Evolutionary conservation across 2,797 vertebrate species (phyloP).

Genomic region (Chelidonichthys spinosus): DNA sequence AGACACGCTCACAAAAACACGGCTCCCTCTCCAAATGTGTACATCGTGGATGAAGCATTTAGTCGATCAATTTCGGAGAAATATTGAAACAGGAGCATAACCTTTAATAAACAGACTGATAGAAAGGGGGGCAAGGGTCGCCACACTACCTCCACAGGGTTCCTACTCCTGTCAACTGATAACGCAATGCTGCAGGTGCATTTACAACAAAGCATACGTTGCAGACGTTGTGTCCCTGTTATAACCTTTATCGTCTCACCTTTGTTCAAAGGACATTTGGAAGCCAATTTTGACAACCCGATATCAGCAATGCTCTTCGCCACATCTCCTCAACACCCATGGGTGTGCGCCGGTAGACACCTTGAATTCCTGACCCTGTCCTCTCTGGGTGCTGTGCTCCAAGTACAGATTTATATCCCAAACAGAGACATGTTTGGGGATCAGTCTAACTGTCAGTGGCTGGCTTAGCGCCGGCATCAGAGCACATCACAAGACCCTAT

Average conservation of each 20-base stretch:
- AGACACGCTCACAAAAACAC: constrained; percentile 23
- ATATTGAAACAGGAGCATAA: not conserved
- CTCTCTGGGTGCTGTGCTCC: constrained; percentile 29
- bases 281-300: not conserved
- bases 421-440: constrained; percentile 66
- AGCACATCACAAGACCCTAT: constrained; percentile 76
- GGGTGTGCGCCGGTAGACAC: constrained; percentile 7
- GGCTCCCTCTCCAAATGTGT: not conserved
- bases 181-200: not conserved
- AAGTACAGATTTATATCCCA: constrained; percentile 66
- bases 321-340: constrained; percentile 22
- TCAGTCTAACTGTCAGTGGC: constrained; percentile 76
- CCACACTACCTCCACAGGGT: not conserved
- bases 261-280: not conserved
- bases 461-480: constrained; percentile 75
- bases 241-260: not conserved
- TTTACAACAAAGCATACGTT: not conserved
- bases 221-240: not conserved
- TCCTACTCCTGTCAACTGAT: not conserved
- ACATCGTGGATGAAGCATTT: not conserved
- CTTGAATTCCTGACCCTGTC: constrained; percentile 49
- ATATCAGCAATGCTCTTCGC: not conserved
- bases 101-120: not conserved
- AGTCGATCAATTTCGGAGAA: not conserved
- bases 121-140: not conserved